phyloP scores from a whole-genome alignment of 2,113 vertebrate genomes.

The Dasyurus viverrinus region DNA sequence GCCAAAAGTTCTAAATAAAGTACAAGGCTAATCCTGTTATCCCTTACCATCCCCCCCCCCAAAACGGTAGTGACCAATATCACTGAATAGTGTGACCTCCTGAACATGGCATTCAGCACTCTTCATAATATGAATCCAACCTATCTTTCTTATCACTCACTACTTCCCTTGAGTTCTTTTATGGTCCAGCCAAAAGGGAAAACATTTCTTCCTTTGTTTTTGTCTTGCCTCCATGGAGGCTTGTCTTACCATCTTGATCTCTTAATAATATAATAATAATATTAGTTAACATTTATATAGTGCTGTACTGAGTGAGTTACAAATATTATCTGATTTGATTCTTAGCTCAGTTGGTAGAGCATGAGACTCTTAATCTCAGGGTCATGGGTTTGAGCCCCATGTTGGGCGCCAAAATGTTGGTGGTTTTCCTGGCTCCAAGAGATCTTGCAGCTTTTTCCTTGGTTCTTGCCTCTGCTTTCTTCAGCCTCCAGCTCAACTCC shows the following conservation, averaged over 20 bases:
- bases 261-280: no score
- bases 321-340: not conserved
- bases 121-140: not conserved
- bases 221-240: not conserved
- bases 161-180: not conserved
- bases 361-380: no score
- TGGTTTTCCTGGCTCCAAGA: no score
- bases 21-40: not conserved
- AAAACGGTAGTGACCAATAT: not conserved
- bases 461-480: no score
- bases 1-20: not conserved
- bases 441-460: no score
- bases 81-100: not conserved
- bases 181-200: not conserved
- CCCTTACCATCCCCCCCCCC: no score
- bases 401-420: no score
- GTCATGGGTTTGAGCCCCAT: no score
- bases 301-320: not conserved
- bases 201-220: not conserved
- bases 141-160: not conserved
- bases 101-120: not conserved
- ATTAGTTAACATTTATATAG: not conserved
- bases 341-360: no score
- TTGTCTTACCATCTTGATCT: no score
- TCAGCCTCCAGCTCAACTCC: no score